Base-by-base conservation (phyloP, 1,140 invertebrate species). In the Pectinophora gossypiella region DNA sequence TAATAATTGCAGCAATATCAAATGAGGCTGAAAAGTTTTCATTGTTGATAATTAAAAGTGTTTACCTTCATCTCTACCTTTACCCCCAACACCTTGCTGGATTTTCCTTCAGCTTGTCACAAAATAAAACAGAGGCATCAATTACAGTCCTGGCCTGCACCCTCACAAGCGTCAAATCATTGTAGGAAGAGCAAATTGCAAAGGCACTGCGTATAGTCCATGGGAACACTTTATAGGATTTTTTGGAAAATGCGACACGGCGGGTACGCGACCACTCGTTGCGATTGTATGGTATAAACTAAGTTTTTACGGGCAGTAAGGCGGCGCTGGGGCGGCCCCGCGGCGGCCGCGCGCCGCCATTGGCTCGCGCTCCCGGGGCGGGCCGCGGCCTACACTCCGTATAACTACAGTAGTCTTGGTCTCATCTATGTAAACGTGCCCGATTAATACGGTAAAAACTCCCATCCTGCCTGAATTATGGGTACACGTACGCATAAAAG, bases 61-160 rank as follows among this genome's bases (percentile, higher is more conserved):
- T 40, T 40, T 40, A 75, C 75, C 75, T 78, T 78, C 75, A 78
- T 78, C 40, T 75, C 68, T 55, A 66, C 21, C 56, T 69, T 74
- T 27, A 74, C 64, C 49, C 65, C 68, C 59, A 74, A 69, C 71
- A 74, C 71, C 55, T 72, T 74, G 66, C 46, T 46, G 48, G 43
- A 40, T 60, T 57, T 18, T 52, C 59, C 18, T 52, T 36, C 45
- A 56, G 46, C 27, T 32, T 23, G 36, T 61, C 71, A 72, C 66
- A 64, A 61, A 68, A 70, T 54, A 70, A 69, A 67, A 60, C 48
- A 43, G 63, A 54, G 59, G 20, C 54, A 65, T 59, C 60, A 64
- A 15, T 40, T 6, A 38, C 4, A 13, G 13, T n/a, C 13, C n/a
- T 12, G 16, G n/a, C 19, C 20, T 19, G 42, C 9, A 20, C 9